Evolutionary conservation across 1,140 invertebrate genomes (phyloP).

Genomic region (Conopomorpha cramerella): DNA sequence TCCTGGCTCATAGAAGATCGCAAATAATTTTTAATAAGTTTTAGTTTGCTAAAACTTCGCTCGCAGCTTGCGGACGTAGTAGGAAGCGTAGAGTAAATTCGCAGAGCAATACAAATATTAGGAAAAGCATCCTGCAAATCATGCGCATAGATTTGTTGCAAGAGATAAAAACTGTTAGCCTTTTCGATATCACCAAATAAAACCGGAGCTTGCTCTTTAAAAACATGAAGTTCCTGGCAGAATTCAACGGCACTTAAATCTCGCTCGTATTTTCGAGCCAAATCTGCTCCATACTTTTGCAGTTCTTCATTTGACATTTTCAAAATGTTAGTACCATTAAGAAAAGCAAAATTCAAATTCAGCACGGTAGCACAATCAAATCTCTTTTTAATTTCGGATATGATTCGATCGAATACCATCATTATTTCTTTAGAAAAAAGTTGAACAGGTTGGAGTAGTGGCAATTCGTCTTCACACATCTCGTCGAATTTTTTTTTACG

Average conservation of each 20-base stretch:
- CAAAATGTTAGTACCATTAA: no score
- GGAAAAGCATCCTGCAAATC: constrained; percentile 14
- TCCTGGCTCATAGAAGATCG: no score
- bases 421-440: no score
- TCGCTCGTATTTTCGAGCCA: constrained; percentile 4
- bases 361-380: no score
- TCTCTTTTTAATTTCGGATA: no score
- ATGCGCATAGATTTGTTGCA: constrained; percentile 13
- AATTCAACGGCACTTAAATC: constrained; percentile 13
- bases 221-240: constrained; percentile 13
- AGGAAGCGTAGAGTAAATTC: constrained; percentile 3
- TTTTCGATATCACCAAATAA: constrained; percentile 12
- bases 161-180: constrained; percentile 10
- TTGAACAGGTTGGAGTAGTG: no score
- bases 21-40: not conserved
- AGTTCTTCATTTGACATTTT: no score
- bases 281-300: no score
- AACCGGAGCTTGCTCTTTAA: constrained; percentile 10
- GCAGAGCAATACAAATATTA: constrained; percentile 13
- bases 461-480: no score
- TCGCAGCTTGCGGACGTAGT: not conserved
- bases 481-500: no score
- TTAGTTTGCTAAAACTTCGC: not conserved
- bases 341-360: no score
- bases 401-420: no score